Percentiles rank a stretch among this genome's conserved stretches.
Conservation (phyloP, 2,888 invertebrate species). For the Melolontha melolontha region DNA sequence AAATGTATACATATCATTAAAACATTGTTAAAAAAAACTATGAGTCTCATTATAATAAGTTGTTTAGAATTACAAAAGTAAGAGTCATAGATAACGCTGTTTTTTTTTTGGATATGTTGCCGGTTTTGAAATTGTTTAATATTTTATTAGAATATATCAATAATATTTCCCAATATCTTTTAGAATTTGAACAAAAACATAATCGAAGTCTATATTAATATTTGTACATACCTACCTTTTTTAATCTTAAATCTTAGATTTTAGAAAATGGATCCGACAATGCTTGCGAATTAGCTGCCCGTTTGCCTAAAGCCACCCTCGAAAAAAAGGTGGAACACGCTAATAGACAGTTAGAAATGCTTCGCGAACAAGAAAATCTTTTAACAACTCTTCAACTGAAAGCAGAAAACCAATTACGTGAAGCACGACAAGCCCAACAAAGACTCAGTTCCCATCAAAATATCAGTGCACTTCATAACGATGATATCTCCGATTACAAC, state of each 20-base stretch:
- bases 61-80: too few species aligned
- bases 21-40: too few species aligned
- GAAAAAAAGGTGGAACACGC: slow-evolving; percentile 57
- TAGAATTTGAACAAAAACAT: too few species aligned
- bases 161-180: too few species aligned
- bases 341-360: slow-evolving; percentile 56
- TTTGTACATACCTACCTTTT: too few species aligned
- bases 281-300: slow-evolving; percentile 49
- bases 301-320: slow-evolving; percentile 52
- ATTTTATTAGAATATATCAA: too few species aligned
- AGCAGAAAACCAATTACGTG: slow-evolving; percentile 62
- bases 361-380: slow-evolving; percentile 59
- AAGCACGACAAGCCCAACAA: slow-evolving; percentile 61
- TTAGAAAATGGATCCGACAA: slow-evolving; percentile 55
- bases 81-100: too few species aligned
- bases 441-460: slow-evolving; percentile 51
- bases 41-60: too few species aligned
- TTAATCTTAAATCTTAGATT: slow-evolving; percentile 22
- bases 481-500: slow-evolving; percentile 32
- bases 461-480: slow-evolving; percentile 24
- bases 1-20: too few species aligned
- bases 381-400: slow-evolving; percentile 60
- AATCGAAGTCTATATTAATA: too few species aligned
- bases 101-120: too few species aligned
- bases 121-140: too few species aligned